Percentiles rank a stretch among this genome's conserved stretches.
phyloP scores from a whole-genome alignment of 2,888 invertebrate genomes.

The Amblyjoppa fuscipennis region DNA sequence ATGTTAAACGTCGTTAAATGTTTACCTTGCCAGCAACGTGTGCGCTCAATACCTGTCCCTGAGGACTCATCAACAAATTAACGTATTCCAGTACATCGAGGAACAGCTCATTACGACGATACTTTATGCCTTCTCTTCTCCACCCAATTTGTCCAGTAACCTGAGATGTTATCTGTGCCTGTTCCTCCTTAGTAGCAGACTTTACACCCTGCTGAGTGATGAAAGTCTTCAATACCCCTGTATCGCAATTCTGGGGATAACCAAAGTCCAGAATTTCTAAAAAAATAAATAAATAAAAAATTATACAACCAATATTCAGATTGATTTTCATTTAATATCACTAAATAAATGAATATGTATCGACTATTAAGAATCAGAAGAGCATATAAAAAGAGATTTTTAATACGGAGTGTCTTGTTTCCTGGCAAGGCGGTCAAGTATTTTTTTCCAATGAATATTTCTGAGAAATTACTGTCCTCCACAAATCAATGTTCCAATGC shows the following conservation, averaged over 20 bases:
- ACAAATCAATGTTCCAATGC: neutral
- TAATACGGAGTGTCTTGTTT: too few species aligned
- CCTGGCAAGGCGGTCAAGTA: too few species aligned
- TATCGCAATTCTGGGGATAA: constrained; percentile 99
- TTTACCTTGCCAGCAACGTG: constrained; percentile 97
- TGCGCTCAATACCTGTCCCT: constrained; percentile 99
- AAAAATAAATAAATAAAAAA: constrained; percentile 1
- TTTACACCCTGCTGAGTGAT: constrained; percentile 99
- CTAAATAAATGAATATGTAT: too few species aligned
- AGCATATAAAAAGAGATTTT: too few species aligned
- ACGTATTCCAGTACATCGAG: constrained; percentile 99
- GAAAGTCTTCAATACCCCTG: constrained; percentile 99
- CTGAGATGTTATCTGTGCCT: constrained; percentile 99
- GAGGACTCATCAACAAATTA: constrained; percentile 99
- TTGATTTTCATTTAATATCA: too few species aligned
- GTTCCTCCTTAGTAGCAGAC: constrained; percentile 99
- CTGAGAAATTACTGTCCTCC: neutral
- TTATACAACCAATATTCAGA: neutral
- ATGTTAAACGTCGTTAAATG: neutral
- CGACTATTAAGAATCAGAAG: too few species aligned
- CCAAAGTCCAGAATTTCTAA: constrained; percentile 93
- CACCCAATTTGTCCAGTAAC: constrained; percentile 99
- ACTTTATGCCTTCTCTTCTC: constrained; percentile 99
- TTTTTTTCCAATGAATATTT: too few species aligned
- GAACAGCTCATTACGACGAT: constrained; percentile 99